Conservation (phyloP, 2,113 vertebrate species). For the Acanthochromis polyacanthus region DNA sequence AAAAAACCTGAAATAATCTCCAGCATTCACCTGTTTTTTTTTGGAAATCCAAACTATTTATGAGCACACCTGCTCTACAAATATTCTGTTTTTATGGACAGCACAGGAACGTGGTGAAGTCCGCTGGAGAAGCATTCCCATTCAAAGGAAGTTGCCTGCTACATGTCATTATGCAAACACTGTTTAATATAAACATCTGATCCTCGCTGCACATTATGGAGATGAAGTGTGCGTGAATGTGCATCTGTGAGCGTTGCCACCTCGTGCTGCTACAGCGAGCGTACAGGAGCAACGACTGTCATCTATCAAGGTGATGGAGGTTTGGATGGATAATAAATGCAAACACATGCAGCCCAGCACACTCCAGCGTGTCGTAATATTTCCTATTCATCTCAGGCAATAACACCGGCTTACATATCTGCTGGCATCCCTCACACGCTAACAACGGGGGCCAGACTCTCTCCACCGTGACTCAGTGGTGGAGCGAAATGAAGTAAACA, state of each 20-base stretch:
- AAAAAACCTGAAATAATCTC: background rate
- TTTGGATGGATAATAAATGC: constrained; percentile 64
- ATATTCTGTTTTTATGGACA: background rate
- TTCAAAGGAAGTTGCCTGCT: background rate
- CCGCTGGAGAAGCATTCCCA: background rate
- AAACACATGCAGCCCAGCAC: constrained; percentile 29
- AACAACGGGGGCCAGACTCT: constrained; percentile 32
- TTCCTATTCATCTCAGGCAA: constrained; percentile 52
- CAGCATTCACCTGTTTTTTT: background rate
- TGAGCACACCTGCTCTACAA: background rate
- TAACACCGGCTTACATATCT: constrained; percentile 38
- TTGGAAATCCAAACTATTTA: background rate
- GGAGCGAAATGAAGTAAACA: constrained; percentile 23
- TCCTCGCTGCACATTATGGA: background rate
- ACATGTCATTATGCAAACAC: constrained; percentile 4
- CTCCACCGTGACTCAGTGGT: constrained; percentile 1
- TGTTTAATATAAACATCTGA: constrained; percentile 22
- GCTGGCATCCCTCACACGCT: constrained; percentile 23
- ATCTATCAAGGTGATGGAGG: constrained; percentile 68
- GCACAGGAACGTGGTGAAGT: background rate
- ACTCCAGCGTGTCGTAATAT: constrained; percentile 10
- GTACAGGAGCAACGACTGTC: constrained; percentile 56
- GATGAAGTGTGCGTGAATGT: constrained; percentile 19
- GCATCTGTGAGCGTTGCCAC: constrained; percentile 2
- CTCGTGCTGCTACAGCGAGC: constrained; percentile 37